Base-by-base conservation (phyloP, 1,140 invertebrate genomes). In the Temnothorax nylanderi region DNA sequence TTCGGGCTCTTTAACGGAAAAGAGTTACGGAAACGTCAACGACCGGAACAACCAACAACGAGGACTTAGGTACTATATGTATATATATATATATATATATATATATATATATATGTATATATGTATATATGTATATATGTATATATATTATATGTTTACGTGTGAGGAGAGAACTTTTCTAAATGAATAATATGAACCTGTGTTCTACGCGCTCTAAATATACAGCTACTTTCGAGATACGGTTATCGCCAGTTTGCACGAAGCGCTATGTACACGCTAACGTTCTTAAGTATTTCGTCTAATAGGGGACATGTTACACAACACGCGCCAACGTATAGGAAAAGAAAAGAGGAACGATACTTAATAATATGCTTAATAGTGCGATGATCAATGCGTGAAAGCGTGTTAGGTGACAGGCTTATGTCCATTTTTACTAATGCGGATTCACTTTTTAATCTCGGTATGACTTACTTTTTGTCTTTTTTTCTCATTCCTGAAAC, bases 161-260 rank as follows among this genome's bases (percentile, higher is more conserved):
- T 41, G 49, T 7, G 34, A n/a, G 13, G 37, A 34, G 64, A 71
- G 34, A 67, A 44, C 34, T 76, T 47, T 64, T 21, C 60, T 51
- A 65, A 80, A 65, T 78, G 44, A 80, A 65, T 60, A 8, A 56
- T 44, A 32, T 13, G 56, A 44, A 37, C 21, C 37, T 49, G 21
- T 13, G 37, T 56, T 60, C 72, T 86, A 81, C 16, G 64, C 76
- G 67, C 41, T 49, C 54, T 74, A 64, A 37, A 64, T 64, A 49
- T 64, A 76, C 13, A 85, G 34, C 37, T 85, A 65, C 26, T 76
- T 41, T 51, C 71, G 71, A 47, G 32, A 76, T 47, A 60, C 64
- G 47, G 32, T 74, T 76, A 85, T 85, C 82, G 82, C 72, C 72
- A 49, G 71, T 76, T 76, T 49, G 67, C 78, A 44, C 51, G 21